Base-by-base conservation (phyloP, 1,140 invertebrate species). In the Aphaenogaster ashmeadi region DNA sequence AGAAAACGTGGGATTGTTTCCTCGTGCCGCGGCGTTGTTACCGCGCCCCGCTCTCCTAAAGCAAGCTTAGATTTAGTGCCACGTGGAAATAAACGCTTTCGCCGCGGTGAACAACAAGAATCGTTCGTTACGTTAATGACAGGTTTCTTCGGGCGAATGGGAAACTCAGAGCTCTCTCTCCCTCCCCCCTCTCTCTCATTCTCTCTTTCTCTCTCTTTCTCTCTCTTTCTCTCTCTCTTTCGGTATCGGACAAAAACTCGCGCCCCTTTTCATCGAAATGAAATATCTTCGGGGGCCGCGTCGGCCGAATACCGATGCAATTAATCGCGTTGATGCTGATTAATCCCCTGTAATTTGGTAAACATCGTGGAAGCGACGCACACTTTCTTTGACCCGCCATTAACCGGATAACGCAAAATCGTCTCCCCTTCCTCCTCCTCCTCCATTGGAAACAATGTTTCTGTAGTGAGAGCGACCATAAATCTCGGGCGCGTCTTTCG, bases 51-150 rank as follows among this genome's bases (percentile, higher is more conserved):
- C 72, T 72, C 69, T 80, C 83, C 79, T 58, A 67, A 83, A 79
- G 62, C 69, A 54, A 72, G 87, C 69, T 91, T 91, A 88, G 89
- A 91, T 91, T 91, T 91, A 91, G 89, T 91, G 86, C 75, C 56
- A 79, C 87, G 87, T 72, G 80, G 87, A 90, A 91, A 90, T 91
- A 90, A 91, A 91, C 87, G 89, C 86, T 88, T 81, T 88, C 69
- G 80, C 54, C 88, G 89, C 77, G 87, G 87, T 79, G 89, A 91
- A 90, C 89, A 91, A 91, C 89, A 91, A 91, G 89, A 91, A 91
- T 91, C 89, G 85, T 91, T 90, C 90, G 90, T 91, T 91, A 90
- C 89, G 41, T 64, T 84, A 58, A 66, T 88, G 80, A 72, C 81
- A 88, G 87, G 71, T 83, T 71, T 88, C 77, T 88, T 88, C 77